These are phyloP conservation scores for Zygogramma bicolorata DNA, from an alignment of 2,888 invertebrate species.

Conservation along the genomic window DNA sequence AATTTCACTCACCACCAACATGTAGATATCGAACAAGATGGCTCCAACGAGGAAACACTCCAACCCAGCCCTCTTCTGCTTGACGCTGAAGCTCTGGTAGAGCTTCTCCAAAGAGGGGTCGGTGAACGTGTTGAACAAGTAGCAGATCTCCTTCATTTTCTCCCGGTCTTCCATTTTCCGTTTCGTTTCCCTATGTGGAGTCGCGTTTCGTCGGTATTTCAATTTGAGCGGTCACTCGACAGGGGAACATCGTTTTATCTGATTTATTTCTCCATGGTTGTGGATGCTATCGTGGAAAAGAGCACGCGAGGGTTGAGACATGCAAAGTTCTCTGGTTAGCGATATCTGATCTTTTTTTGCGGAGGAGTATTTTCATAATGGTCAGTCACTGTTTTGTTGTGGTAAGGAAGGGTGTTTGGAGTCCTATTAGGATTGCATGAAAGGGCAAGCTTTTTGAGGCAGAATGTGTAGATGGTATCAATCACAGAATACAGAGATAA, in stretches of 20 bases:
- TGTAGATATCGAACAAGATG: conserved; percentile 76
- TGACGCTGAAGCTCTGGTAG: conserved; percentile 79
- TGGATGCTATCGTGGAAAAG: conserved; percentile 23
- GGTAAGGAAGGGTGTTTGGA: conserved; percentile 27
- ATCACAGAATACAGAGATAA: too few relatives aligned
- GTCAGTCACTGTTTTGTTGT: conserved; percentile 20
- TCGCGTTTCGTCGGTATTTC: conserved; percentile 19
- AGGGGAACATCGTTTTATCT: conserved; percentile 12
- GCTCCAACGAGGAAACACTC: conserved; percentile 78
- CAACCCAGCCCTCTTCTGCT: conserved; percentile 78
- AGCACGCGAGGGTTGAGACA: conserved; percentile 30
- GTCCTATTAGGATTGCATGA: too few relatives aligned
- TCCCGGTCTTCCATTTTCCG: conserved; percentile 58
- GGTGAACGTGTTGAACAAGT: conserved; percentile 68
- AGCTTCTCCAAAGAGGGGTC: conserved; percentile 76
- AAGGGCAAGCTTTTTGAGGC: too few relatives aligned
- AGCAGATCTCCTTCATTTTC: conserved; percentile 58
- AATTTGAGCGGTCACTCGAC: conserved; percentile 13
- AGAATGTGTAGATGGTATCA: too few relatives aligned
- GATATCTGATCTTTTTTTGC: background rate
- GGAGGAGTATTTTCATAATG: background rate
- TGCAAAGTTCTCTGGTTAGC: conserved; percentile 18
- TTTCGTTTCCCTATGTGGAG: background rate
- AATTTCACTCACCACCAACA: conserved; percentile 68
- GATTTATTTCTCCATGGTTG: conserved; percentile 30